phyloP scores from a whole-genome alignment of 2,113 vertebrate species.

The Corythoichthys intestinalis region DNA sequence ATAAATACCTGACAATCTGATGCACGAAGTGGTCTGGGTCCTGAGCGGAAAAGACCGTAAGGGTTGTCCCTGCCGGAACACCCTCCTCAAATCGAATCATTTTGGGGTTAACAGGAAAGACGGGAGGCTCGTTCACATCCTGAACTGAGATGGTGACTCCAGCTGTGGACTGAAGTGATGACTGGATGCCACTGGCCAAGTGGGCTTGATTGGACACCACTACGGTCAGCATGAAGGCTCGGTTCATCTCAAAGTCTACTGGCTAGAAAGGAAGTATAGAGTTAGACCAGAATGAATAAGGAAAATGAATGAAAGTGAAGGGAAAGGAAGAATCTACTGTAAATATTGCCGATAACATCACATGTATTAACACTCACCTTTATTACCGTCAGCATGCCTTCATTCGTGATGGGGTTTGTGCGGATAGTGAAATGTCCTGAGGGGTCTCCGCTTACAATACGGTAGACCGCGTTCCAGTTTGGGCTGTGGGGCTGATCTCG shows the following conservation, averaged over 20 bases:
- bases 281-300: neutral
- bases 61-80: constrained; percentile 80
- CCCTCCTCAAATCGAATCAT: constrained; percentile 92
- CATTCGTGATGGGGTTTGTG: constrained; percentile 91
- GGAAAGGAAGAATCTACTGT: constrained; percentile 21
- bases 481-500: constrained; percentile 92
- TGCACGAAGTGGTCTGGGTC: constrained; percentile 81
- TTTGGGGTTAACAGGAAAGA: constrained; percentile 91
- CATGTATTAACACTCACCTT: constrained; percentile 74
- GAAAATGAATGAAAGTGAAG: neutral
- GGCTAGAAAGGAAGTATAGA: constrained; percentile 67
- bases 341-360: neutral
- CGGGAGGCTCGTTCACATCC: constrained; percentile 90
- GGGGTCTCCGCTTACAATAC: constrained; percentile 92
- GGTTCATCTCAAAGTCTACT: constrained; percentile 95
- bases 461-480: constrained; percentile 94
- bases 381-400: constrained; percentile 92
- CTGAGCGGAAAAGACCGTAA: constrained; percentile 82
- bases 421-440: constrained; percentile 88
- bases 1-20: constrained; percentile 85
- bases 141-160: constrained; percentile 92
- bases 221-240: constrained; percentile 94
- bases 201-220: constrained; percentile 97
- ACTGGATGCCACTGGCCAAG: constrained; percentile 90
- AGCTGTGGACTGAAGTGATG: constrained; percentile 92